These are phyloP conservation scores for Cyphomyrus plagiostoma DNA, from an alignment of 2,113 vertebrate species.

Conservation along the genomic window DNA sequence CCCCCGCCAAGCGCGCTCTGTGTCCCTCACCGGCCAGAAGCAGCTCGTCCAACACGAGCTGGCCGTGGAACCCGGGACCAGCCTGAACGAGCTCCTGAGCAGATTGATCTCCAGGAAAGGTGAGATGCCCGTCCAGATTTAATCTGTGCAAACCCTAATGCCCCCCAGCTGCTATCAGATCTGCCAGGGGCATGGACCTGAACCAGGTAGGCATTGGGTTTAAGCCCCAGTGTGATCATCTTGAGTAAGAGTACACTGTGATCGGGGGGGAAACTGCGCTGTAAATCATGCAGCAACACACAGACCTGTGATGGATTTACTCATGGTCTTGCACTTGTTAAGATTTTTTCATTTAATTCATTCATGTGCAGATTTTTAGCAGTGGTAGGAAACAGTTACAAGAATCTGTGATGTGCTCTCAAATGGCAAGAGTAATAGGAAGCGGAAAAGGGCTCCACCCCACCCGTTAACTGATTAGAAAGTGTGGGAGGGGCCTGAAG, in stretches of 20 bases:
- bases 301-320: background rate
- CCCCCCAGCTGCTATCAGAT: slow-evolving; percentile 6
- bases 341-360: background rate
- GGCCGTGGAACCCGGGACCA: slow-evolving; percentile 62
- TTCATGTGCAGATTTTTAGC: background rate
- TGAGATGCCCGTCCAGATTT: slow-evolving; percentile 35
- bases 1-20: slow-evolving; percentile 55
- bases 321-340: background rate
- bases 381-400: background rate
- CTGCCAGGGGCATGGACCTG: background rate
- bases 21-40: slow-evolving; percentile 50
- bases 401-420: background rate
- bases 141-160: background rate
- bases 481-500: background rate
- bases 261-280: background rate
- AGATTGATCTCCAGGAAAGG: slow-evolving; percentile 85
- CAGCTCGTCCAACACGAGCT: slow-evolving; percentile 51
- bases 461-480: background rate
- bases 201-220: background rate
- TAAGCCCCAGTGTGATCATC: background rate
- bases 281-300: background rate
- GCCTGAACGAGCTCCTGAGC: slow-evolving; percentile 74
- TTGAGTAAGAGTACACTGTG: background rate
- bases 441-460: background rate
- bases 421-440: background rate